phyloP scores from a whole-genome alignment of 2,113 vertebrate genomes.

The Elachura formosa region DNA sequence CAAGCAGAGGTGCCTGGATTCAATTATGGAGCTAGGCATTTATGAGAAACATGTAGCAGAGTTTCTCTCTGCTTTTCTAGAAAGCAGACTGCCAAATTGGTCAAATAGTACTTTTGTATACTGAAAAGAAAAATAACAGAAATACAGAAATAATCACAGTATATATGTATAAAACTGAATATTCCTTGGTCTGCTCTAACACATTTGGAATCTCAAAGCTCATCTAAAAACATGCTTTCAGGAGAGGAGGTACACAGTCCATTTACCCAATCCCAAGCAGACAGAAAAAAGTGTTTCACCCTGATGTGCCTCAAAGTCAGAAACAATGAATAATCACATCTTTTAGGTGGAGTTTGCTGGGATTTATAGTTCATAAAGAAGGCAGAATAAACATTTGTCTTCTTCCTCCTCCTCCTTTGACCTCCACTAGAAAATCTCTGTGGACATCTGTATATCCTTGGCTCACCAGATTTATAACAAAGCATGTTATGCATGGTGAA shows the following conservation, averaged over 20 bases:
- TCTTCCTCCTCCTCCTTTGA: neutral
- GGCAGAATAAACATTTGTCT: neutral
- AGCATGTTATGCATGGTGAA: neutral
- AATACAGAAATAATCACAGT: no score
- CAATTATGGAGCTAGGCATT: neutral
- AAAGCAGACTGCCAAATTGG: neutral
- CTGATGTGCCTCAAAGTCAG: neutral
- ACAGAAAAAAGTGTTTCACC: neutral
- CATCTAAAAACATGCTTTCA: neutral
- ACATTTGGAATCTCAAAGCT: neutral
- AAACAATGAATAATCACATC: neutral
- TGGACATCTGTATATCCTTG: neutral
- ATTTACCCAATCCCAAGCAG: rapidly evolving
- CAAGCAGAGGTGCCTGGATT: neutral
- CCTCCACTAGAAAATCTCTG: neutral
- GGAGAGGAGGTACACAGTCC: neutral
- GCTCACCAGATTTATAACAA: neutral
- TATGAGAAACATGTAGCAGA: neutral
- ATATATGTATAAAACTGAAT: neutral
- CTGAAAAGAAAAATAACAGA: neutral
- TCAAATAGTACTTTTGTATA: neutral
- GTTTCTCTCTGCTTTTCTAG: neutral
- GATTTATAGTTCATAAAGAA: neutral
- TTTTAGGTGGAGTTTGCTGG: neutral
- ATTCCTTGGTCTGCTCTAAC: neutral